Evolutionary conservation across 2,888 invertebrate species (phyloP), one percentile per base, ranked within the genome.

Genomic region (Byasa hedistus): DNA sequence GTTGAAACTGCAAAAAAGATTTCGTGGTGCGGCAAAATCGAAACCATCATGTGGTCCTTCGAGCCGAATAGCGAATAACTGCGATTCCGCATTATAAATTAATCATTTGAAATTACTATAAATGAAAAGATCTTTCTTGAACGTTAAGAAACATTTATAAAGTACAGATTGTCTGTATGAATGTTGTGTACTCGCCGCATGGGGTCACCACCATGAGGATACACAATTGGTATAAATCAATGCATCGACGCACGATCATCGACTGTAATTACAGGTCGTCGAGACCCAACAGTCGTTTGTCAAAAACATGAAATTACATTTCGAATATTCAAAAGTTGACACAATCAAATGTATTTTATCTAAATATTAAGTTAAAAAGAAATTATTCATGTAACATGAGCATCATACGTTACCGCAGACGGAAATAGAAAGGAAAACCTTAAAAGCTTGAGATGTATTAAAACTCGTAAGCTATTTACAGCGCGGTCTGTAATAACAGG

Each of bases 401-500:
- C 69, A 72, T 70, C 65, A 65, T 62, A 57, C 57, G 21, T 51
- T 69, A 68, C 70, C 70, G 68, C 68, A 23, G 68, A 72, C 72
- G 52, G 61, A 62, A 63, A 56, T 61, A 48, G 60, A 67, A 68
- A 70, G 60, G 52, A 61, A 64, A 70, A 67, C 66, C 61, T 10
- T 32, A 32, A 32, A 32, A 32, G 32, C 32, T 7, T 32, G 32
- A 32, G 63, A 51, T 57, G 63, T 72, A 73, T 70, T 70, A 68
- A 71, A 71, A 64, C 52, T 64, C 61, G 59, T 69, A 74, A 84
- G 83, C 85, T 86, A 86, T 86, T 62, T 85, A 87, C 86, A 87
- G 81, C 81, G 76, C 73, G 66, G 57, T 65, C 55, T 59, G 65
- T 66, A 64, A 67, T 69, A 64, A 68, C 71, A 74, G 68, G 71